phyloP scores from a whole-genome alignment of 2,797 vertebrate species.

The Lemur catta region DNA sequence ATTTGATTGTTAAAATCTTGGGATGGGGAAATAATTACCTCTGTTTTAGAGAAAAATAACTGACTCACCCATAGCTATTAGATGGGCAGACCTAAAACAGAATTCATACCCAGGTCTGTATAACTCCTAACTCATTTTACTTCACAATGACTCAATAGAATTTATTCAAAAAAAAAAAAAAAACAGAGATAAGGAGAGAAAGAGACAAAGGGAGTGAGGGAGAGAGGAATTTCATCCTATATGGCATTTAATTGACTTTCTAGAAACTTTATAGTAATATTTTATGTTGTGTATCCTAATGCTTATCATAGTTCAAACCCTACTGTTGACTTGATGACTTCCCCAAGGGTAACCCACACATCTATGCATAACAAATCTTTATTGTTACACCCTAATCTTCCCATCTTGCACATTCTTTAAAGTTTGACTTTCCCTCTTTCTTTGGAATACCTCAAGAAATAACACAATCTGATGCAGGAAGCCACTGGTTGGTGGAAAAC shows the following conservation, averaged over 20 bases:
- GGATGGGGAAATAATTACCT: neutral
- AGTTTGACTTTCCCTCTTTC: neutral
- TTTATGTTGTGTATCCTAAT: neutral
- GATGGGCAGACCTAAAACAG: neutral
- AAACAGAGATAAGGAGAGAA: neutral
- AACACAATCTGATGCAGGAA: neutral
- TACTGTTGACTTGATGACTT: neutral
- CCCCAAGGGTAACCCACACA: neutral
- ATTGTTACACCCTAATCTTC: neutral
- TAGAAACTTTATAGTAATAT: neutral
- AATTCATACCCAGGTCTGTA: neutral
- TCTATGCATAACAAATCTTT: neutral
- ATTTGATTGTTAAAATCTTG: neutral
- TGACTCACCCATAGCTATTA: neutral
- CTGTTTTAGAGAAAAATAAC: neutral
- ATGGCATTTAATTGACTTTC: neutral
- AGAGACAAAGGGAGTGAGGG: neutral
- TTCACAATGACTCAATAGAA: neutral
- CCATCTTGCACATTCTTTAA: neutral
- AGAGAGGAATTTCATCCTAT: neutral
- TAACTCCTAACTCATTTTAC: neutral
- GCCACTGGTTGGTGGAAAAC: neutral
- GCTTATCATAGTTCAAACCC: neutral
- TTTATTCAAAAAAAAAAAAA: neutral
- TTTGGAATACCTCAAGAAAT: neutral